Percentiles rank a stretch among this genome's conserved stretches.
These are phyloP conservation scores for Eleginops maclovinus DNA, from an alignment of 2,113 vertebrate species.

Conservation along the genomic window DNA sequence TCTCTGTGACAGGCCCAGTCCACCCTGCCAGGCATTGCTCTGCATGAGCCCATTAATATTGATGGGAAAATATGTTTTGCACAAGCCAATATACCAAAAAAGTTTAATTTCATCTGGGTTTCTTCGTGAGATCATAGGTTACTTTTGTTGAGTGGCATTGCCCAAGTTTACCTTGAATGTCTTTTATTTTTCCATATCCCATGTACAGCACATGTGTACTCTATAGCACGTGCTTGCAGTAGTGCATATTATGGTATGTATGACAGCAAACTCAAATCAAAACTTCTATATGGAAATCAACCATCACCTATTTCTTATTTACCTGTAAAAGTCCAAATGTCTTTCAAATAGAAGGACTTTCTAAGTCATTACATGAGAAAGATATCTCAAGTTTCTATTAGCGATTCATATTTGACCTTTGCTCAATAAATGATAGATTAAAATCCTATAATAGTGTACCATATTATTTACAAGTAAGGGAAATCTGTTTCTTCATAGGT, in stretches of 20 bases:
- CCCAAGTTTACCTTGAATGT: background rate
- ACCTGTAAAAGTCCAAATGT: no score
- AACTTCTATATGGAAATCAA: no score
- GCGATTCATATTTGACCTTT: constrained; percentile 45
- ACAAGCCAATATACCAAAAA: background rate
- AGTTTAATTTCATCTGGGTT: constrained; percentile 7
- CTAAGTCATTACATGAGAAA: background rate
- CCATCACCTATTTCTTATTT: no score
- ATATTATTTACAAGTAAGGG: constrained; percentile 8
- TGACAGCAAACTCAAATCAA: no score
- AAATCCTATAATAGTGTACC: background rate
- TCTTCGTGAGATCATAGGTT: background rate
- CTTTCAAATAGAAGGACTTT: no score
- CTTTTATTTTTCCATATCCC: no score
- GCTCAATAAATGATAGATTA: background rate
- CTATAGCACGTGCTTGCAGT: no score
- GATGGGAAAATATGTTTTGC: constrained; percentile 22
- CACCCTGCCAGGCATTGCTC: constrained; percentile 20
- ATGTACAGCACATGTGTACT: no score
- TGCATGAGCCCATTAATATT: constrained; percentile 36
- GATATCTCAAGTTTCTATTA: background rate
- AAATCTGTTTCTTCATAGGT: background rate
- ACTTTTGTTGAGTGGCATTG: background rate
- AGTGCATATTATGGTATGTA: no score
- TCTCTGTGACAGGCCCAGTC: constrained; percentile 19